Base-by-base conservation (phyloP, 2,113 vertebrate species). In the Verasper variegatus region DNA sequence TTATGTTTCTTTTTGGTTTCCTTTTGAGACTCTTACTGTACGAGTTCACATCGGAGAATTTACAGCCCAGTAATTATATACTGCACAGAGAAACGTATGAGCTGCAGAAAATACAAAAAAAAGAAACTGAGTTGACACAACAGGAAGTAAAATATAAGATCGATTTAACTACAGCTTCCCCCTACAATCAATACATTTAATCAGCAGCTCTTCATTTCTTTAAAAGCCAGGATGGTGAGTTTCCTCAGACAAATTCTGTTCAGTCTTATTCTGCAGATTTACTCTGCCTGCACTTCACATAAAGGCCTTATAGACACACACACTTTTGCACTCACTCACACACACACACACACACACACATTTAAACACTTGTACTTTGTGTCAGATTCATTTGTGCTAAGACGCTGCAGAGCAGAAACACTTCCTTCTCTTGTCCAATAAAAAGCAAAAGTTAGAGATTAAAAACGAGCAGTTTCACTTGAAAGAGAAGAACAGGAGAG, bases 171-270 rank as follows among this genome's bases (percentile, higher is more conserved):
- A 61, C 52, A 18, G 13, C 23, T 69, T 63, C 5, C 56, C 35
- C 35, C 20, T 10, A 42, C 18, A 57, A 15, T 57, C 55, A 57
- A 9, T 71, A 52, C 40, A 64, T 84, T 73, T 86, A 74, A 86
- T 81, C 71, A 75, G 55, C 52, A 23, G 62, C 76, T 67, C 63
- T 68, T 78, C 74, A 76, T 83, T 80, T 89, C 58, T 82, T 83
- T 71, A 78, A 63, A 66, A 26, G 27, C 37, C 57, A 49, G 40
- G 15, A 11, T 18, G 51, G 54, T 18, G 47, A 49, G 47, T 49
- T 49, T 49, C 47, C 17, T 27, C 45, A 35, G 54, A 78, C 62
- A 51, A 31, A 6, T 31, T 31, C 27, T 31, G 27, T 31, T 31
- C 27, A 31, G 27, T 31, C 27, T 31, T 58, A 20, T 56, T 74